Base-by-base conservation (phyloP, 2,113 vertebrate genomes). In the Microcebus griseorufus region DNA sequence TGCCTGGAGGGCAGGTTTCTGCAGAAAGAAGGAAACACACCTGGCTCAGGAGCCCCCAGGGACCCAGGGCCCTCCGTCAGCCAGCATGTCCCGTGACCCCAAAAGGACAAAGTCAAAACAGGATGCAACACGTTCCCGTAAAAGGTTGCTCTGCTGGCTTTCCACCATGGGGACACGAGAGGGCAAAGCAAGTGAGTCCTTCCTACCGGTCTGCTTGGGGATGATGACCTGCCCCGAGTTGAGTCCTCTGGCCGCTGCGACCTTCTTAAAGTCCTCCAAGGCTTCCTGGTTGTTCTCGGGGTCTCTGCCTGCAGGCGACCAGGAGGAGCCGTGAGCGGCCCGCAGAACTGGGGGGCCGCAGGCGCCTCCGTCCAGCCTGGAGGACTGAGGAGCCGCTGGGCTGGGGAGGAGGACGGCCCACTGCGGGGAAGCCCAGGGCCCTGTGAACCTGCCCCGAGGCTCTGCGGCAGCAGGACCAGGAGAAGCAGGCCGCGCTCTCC, bases 401-500 rank as follows among this genome's bases (percentile, higher is more conserved):
- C 18, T 58, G 60, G 42, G 6, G 34, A 3, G 2, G 3, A 10
- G 6, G 18, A 22, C 0, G 1, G 1, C 34, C 37, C 34, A 12
- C 69, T 1, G 3, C 0, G 1, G 25, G 20, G 34, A 58, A 20
- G 5, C 42, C 42, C 55, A 8, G 53, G 53, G 53, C 17, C 0
- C 53, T n/a, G 53, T 65, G n/a, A 20, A 32, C 1, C 3, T 22
- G 34, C 37, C 42, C 0, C 2, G 18, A 9, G 58, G 0, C 25
- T 27, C 23, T 3, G 0, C 0, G 1, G 55, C 1, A 0, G 32
- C 60, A 17, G 8, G 14, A 29, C 70, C 0, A 6, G 3, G 72
- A 20, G 1, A 29, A 17, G 27, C 1, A 3, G 42, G 55, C 42
- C 9, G 18, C 37, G 6, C 14, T 53, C 42, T 80, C 32, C 3